Percentiles rank a stretch among this genome's conserved stretches.
Evolutionary conservation across 1,140 invertebrate species (phyloP).

Genomic region (Sminthurinus signatus): DNA sequence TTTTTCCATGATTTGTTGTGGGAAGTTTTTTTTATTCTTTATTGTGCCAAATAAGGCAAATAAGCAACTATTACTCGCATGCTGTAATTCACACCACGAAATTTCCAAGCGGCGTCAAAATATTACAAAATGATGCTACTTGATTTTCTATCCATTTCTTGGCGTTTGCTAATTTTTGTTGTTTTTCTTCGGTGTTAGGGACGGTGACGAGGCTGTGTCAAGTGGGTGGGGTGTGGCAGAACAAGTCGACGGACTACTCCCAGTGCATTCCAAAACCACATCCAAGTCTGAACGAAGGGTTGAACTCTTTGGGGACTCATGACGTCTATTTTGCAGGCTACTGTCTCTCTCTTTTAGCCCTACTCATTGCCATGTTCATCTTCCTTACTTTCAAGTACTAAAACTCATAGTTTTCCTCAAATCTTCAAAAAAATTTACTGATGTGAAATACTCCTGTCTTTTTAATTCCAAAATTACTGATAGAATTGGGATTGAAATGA

Average conservation of each 20-base stretch:
- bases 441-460: too few relatives aligned
- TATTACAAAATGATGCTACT: too few relatives aligned
- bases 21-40: background rate
- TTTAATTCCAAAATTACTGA: too few relatives aligned
- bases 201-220: conserved; percentile 28
- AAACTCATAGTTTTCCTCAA: conserved; percentile 32
- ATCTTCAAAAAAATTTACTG: background rate
- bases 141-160: too few relatives aligned
- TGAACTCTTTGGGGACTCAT: conserved; percentile 19
- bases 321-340: conserved; percentile 39
- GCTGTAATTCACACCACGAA: background rate
- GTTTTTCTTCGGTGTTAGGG: too few relatives aligned
- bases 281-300: background rate
- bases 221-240: conserved; percentile 23
- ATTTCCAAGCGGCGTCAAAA: too few relatives aligned
- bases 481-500: conserved; percentile 2
- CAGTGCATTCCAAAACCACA: background rate
- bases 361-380: conserved; percentile 66
- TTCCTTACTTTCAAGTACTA: conserved; percentile 77
- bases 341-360: conserved; percentile 58
- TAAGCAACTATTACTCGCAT: background rate
- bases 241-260: conserved; percentile 43
- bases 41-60: background rate
- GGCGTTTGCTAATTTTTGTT: background rate
- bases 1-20: background rate